phyloP scores from a whole-genome alignment of 2,888 invertebrate species.

The Lasioglossum morio region DNA sequence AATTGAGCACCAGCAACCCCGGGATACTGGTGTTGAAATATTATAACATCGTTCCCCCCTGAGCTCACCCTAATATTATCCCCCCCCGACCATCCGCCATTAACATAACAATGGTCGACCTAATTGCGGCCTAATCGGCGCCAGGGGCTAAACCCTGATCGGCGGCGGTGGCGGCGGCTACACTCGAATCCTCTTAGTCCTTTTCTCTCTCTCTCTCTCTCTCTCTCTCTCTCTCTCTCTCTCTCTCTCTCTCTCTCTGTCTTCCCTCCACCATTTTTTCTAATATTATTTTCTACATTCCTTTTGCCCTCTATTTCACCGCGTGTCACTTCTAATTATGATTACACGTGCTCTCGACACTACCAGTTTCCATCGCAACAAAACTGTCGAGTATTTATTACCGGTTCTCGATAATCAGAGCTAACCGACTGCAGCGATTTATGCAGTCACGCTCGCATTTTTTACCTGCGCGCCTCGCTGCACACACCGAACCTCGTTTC shows the following conservation, averaged over 20 bases:
- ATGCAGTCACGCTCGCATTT: not conserved
- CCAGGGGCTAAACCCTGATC: conserved; percentile 73
- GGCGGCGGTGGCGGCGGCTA: conserved; percentile 27
- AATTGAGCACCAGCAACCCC: conserved; percentile 80
- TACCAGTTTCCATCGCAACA: not conserved
- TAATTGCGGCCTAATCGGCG: conserved; percentile 83
- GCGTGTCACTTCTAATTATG: conserved; percentile 13
- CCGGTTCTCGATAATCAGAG: no score
- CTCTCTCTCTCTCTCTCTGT: not conserved
- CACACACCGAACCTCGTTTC: no score
- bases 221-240: not conserved
- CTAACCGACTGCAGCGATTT: no score
- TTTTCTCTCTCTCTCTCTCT: conserved; percentile 12
- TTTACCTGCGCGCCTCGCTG: not conserved
- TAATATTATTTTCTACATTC: not conserved
- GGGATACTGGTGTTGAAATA: conserved; percentile 83
- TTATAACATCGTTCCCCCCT: conserved; percentile 82
- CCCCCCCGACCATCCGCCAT: conserved; percentile 75
- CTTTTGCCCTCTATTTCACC: not conserved
- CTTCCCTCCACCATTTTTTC: not conserved
- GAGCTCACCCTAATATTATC: conserved; percentile 82
- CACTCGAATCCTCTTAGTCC: conserved; percentile 45
- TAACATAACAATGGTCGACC: conserved; percentile 83
- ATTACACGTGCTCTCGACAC: not conserved
- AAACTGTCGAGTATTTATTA: no score